A percentile compares a stretch with the other conserved stretches of the same genome.
Conservation (phyloP, 1,140 invertebrate species). For the Hermatobates lingyangjiaoensis region DNA sequence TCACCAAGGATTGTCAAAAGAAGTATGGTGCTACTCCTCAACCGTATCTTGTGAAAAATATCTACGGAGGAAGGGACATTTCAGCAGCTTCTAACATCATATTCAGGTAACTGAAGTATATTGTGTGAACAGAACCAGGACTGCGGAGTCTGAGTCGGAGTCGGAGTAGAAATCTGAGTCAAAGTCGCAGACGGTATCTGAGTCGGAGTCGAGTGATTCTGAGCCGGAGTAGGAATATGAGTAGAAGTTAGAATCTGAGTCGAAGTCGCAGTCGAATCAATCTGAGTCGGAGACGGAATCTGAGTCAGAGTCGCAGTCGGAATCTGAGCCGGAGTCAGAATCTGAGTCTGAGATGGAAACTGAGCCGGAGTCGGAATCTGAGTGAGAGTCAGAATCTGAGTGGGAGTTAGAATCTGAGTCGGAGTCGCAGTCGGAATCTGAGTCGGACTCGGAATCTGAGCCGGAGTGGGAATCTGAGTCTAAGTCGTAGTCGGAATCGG, state of each 20-base stretch:
- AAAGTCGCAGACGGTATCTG: too few species aligned
- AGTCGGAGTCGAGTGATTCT: neutral
- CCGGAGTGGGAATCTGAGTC: neutral
- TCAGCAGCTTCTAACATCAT: constrained; percentile 58
- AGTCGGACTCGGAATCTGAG: neutral
- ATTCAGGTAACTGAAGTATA: constrained; percentile 53
- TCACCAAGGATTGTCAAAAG: constrained; percentile 42
- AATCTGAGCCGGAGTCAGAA: neutral
- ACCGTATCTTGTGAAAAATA: constrained; percentile 39
- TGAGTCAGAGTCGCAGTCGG: neutral
- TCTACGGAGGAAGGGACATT: constrained; percentile 65
- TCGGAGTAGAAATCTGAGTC: too few species aligned
- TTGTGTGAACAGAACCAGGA: too few species aligned
- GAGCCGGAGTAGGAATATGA: neutral
- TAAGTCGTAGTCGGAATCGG: neutral
- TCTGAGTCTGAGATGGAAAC: constrained; percentile 1
- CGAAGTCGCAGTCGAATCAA: neutral
- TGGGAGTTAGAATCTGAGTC: neutral
- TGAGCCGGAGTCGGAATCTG: neutral
- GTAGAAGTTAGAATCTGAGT: neutral
- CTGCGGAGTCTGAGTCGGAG: too few species aligned
- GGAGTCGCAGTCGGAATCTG: neutral
- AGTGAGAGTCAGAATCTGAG: neutral
- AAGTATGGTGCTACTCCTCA: constrained; percentile 47
- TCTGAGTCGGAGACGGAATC: neutral